These are phyloP conservation scores for Cephalotes varians DNA, from an alignment of 2,888 invertebrate species.

Conservation along the genomic window DNA sequence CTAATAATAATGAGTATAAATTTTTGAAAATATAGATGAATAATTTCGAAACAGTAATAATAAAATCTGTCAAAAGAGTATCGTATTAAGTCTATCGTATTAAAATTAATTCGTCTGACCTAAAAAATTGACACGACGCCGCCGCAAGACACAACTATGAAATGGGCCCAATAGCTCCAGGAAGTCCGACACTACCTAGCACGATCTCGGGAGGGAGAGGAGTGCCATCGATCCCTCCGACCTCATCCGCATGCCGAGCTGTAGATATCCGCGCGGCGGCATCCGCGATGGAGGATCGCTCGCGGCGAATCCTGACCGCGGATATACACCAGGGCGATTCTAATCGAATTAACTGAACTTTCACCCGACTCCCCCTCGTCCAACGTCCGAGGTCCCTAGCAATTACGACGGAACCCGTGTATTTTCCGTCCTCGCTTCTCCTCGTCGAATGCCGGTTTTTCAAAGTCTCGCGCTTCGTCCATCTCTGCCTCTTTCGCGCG, in stretches of 20 bases:
- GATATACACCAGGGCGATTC: conserved; percentile 75
- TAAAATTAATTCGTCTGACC: conserved; percentile 41
- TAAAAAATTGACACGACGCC: conserved; percentile 24
- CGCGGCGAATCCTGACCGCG: conserved; percentile 74
- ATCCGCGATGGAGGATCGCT: conserved; percentile 63
- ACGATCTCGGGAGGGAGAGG: conserved; percentile 50
- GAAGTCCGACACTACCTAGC: conserved; percentile 62
- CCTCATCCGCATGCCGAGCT: conserved; percentile 63
- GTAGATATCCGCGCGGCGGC: conserved; percentile 63
- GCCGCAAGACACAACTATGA: conserved; percentile 44
- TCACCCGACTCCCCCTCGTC: conserved; percentile 73
- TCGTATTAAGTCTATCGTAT: not conserved
- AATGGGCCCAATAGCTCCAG: conserved; percentile 57
- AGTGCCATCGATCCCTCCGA: conserved; percentile 47
- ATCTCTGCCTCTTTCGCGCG: conserved; percentile 6
- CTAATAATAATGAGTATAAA: not conserved
- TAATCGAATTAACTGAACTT: conserved; percentile 81
- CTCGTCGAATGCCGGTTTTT: conserved; percentile 43
- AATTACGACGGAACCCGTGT: conserved; percentile 70
- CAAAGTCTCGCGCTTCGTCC: conserved; percentile 27
- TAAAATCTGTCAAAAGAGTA: not conserved
- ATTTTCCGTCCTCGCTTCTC: conserved; percentile 55
- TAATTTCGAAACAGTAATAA: not conserved
- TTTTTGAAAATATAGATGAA: too few species aligned
- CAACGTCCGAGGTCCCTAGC: conserved; percentile 69